Evolutionary conservation across 2,888 invertebrate genomes (phyloP).

Genomic region (Aphelenchoides bicaudatus): DNA sequence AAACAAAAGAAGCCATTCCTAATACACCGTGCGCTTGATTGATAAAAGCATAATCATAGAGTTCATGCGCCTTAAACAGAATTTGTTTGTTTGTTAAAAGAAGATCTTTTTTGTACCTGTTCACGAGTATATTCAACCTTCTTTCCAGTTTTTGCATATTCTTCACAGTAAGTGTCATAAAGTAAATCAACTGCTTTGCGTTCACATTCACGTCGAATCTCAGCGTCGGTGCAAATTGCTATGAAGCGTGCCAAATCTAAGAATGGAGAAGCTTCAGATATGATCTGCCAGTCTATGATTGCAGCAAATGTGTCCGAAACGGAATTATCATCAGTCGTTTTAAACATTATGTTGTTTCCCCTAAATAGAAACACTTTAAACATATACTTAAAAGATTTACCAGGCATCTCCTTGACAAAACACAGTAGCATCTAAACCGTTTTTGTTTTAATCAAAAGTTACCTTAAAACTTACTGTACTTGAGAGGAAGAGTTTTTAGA

Average conservation of each 20-base stretch:
- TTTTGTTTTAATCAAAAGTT: no score
- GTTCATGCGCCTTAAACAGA: neutral
- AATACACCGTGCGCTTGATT: neutral
- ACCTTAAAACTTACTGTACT: no score
- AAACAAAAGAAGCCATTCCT: neutral
- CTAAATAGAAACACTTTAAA: no score
- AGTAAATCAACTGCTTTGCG: neutral
- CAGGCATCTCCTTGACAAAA: no score
- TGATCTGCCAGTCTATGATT: constrained; percentile 10
- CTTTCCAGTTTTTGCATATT: neutral
- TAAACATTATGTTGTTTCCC: constrained; percentile 12
- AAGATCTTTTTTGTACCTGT: neutral
- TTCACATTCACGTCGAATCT: constrained; percentile 8
- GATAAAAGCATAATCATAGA: neutral
- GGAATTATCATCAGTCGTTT: neutral
- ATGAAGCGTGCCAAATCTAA: constrained; percentile 15
- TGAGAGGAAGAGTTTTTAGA: no score
- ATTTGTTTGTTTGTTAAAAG: neutral
- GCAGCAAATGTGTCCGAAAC: neutral
- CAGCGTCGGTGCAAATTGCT: constrained; percentile 8
- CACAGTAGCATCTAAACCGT: no score
- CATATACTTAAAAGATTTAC: no score
- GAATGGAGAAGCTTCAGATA: neutral
- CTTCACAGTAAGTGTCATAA: neutral
- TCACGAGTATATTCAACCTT: no score